Conservation (phyloP, 2,888 invertebrate species). For the Idaea biselata region DNA sequence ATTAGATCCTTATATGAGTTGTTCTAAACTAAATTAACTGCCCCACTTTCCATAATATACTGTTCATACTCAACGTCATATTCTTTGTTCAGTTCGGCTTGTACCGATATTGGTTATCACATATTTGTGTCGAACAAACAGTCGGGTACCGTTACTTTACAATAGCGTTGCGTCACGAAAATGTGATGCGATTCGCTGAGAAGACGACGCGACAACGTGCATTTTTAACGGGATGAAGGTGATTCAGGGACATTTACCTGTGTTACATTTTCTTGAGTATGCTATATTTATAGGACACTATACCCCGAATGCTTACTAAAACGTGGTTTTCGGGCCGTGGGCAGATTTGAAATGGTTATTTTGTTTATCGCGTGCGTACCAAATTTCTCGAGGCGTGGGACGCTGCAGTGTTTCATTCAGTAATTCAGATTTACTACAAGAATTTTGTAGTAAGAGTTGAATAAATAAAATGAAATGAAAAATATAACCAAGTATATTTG, state of each 20-base stretch:
- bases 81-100: not conserved
- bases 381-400: too few species aligned
- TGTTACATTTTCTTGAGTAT: too few species aligned
- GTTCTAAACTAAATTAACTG: not conserved
- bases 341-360: not conserved
- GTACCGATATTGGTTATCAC: constrained; percentile 24
- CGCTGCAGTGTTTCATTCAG: too few species aligned
- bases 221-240: not conserved
- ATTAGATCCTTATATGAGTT: too few species aligned
- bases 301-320: too few species aligned
- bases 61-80: not conserved
- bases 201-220: not conserved
- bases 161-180: constrained; percentile 28
- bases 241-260: too few species aligned
- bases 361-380: not conserved
- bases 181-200: not conserved
- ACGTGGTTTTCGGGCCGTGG: too few species aligned
- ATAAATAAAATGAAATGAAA: too few species aligned
- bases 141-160: constrained; percentile 30
- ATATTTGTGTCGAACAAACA: constrained; percentile 31
- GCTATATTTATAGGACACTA: too few species aligned
- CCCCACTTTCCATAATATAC: not conserved
- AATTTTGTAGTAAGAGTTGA: too few species aligned
- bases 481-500: too few species aligned
- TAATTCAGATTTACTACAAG: too few species aligned